phyloP scores from a whole-genome alignment of 1,140 invertebrate species.

The Meloidogyne hapla region DNA sequence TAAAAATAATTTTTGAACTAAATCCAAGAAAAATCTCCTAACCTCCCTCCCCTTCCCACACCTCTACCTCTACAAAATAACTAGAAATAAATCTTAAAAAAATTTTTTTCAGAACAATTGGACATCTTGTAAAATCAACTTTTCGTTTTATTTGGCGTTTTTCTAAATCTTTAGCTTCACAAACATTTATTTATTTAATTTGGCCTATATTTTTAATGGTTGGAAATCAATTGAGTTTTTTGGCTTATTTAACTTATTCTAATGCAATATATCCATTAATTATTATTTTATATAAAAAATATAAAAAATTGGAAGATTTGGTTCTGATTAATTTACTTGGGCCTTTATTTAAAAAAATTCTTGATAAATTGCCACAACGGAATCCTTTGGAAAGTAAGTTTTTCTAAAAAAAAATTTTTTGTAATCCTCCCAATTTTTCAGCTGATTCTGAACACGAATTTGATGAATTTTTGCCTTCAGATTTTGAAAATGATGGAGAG shows the following conservation, averaged over 20 bases:
- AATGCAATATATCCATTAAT: constrained; percentile 38
- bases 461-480: constrained; percentile 37
- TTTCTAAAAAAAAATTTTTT: no score
- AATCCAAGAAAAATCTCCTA: no score
- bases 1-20: no score
- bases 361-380: constrained; percentile 50
- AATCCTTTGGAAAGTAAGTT: constrained; percentile 55
- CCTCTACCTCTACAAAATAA: no score
- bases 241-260: constrained; percentile 24
- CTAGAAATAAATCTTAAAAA: no score
- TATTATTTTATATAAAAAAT: constrained; percentile 42
- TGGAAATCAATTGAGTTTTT: neutral
- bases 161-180: constrained; percentile 18
- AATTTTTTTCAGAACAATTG: constrained; percentile 12
- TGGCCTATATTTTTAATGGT: constrained; percentile 30
- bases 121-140: constrained; percentile 11
- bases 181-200: constrained; percentile 22
- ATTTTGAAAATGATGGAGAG: neutral
- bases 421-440: constrained; percentile 8
- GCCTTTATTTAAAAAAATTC: constrained; percentile 46
- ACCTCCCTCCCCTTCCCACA: no score
- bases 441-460: constrained; percentile 35
- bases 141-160: constrained; percentile 8
- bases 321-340: constrained; percentile 54
- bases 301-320: constrained; percentile 54